These are phyloP conservation scores for Cranoglanis bouderius DNA, from an alignment of 2,113 vertebrate genomes.

Conservation along the genomic window DNA sequence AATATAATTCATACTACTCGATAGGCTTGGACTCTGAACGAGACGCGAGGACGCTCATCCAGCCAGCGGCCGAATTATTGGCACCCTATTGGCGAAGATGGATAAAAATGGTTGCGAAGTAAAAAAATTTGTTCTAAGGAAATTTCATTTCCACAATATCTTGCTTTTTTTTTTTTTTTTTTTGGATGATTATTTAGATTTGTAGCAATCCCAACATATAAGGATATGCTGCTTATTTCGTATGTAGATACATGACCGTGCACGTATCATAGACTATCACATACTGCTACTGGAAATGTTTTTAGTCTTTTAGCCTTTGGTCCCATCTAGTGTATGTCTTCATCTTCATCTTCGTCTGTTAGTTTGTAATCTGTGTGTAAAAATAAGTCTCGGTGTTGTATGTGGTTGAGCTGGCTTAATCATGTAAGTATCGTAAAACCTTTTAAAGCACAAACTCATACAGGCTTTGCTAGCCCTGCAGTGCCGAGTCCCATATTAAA, in stretches of 20 bases:
- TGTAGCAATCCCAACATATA: not conserved
- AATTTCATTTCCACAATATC: not conserved
- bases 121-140: too few relatives aligned
- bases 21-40: not conserved
- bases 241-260: not conserved
- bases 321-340: not conserved
- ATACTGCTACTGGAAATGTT: not conserved
- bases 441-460: not conserved
- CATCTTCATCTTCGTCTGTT: not conserved
- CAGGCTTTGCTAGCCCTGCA: conserved; percentile 48
- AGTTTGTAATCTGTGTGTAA: not conserved
- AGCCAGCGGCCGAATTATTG: not conserved
- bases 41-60: not conserved
- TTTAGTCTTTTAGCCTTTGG: not conserved
- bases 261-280: not conserved
- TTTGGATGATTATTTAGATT: too few relatives aligned
- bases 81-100: not conserved
- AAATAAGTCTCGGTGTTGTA: not conserved
- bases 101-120: not conserved
- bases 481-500: conserved; percentile 71
- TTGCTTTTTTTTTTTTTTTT: not conserved
- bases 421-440: not conserved
- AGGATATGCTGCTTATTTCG: not conserved
- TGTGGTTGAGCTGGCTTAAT: not conserved
- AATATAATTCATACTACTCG: not conserved